Evolutionary conservation across 2,113 vertebrate species (phyloP), one percentile per base, ranked within the genome.

Genomic region (Hyaena hyaena): DNA sequence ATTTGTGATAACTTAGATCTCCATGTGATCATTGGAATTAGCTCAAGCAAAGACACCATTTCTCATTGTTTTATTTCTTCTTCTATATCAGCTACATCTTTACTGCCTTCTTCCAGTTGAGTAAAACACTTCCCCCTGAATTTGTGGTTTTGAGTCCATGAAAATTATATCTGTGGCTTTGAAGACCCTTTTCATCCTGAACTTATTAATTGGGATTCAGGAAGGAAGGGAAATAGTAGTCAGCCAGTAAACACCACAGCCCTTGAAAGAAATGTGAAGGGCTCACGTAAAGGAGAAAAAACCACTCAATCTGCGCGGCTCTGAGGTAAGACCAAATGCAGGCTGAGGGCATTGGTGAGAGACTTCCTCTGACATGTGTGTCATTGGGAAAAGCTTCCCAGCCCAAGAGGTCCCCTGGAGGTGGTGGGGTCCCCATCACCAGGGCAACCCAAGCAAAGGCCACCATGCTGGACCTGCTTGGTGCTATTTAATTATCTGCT

Each of bases 1-100:
- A 80, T 95, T 96, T 93, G 90, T 90, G 88, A 96, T 93, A 90
- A 65, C 84, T 93, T 85, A 61, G 96, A 43, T 95, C 95, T 92
- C 61, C 11, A 2, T 86, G 88, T 88, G 95, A 88, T 98, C 19
- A 93, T 24, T 94, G 81, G 73, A 96, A 88, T 96, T 92, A 94
- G 96, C 92, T 96, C n/a, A 35, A 88, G 96, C 93, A 96, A 87
- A 90, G 86, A 92, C 17, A 53, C 39, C 48, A 79, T 92, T 79
- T 87, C 81, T 97, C 92, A 35, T 63, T 66, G 35, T 91, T 95
- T 93, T 48, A 65, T 79, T 92, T 90, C 66, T 35, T 92, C 76
- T 84, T 48, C 26, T 43, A 16, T 11, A 76, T 92, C 92, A 95
- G 90, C 82, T 69, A 0, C 69, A 53, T 94, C 48, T 86, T 93